phyloP scores from a whole-genome alignment of 2,888 invertebrate genomes.

The Unio pictorum region DNA sequence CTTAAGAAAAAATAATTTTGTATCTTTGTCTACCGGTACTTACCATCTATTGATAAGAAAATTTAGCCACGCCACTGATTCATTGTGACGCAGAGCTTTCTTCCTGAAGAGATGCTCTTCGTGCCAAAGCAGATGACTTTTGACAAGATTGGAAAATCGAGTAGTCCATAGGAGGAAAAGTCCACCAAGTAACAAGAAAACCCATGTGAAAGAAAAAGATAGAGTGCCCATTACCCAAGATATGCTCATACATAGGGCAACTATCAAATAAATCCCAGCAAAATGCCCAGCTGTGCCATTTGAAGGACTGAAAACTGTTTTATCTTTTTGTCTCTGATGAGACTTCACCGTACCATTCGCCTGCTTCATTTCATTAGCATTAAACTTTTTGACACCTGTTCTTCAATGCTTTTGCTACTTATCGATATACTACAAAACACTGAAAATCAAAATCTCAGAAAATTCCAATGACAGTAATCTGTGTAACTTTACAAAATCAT shows the following conservation, averaged over 20 bases:
- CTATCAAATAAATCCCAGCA: conserved; percentile 62
- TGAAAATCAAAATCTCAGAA: no score
- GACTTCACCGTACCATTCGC: no score
- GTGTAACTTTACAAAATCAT: no score
- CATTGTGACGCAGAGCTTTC: conserved; percentile 73
- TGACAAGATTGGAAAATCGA: conserved; percentile 58
- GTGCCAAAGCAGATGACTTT: conserved; percentile 57
- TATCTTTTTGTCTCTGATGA: no score
- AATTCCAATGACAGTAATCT: no score
- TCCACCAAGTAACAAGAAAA: conserved; percentile 58
- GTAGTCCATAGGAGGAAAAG: conserved; percentile 67
- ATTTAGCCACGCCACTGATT: conserved; percentile 76
- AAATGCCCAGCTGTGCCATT: no score
- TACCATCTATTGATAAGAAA: conserved; percentile 75
- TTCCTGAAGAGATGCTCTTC: conserved; percentile 72
- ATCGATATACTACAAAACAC: no score
- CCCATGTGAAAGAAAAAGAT: conserved; percentile 65
- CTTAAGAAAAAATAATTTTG: neutral
- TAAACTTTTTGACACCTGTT: no score
- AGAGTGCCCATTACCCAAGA: conserved; percentile 63
- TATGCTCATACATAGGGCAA: conserved; percentile 52
- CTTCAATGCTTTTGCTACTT: no score
- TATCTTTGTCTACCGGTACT: conserved; percentile 24
- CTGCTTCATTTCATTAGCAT: no score
- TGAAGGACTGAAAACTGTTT: no score